A percentile compares a stretch with the other conserved stretches of the same genome.
Conservation (phyloP, 1,140 invertebrate species). For the Calosoma granatense region DNA sequence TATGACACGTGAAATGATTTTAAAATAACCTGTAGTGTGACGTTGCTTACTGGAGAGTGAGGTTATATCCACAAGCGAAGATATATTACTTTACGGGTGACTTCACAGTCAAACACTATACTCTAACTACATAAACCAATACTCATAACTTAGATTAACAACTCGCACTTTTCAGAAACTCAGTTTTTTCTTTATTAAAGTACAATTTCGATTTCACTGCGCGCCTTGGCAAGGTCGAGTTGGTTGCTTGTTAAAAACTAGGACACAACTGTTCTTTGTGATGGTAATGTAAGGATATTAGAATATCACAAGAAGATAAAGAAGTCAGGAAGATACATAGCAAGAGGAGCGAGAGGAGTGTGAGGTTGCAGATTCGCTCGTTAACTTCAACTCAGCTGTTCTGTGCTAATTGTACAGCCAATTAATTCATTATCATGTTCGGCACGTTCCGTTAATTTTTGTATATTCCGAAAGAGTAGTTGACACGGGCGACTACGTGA, state of each 20-base stretch:
- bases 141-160: too few relatives aligned
- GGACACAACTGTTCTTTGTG: neutral
- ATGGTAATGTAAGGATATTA: neutral
- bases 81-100: neutral
- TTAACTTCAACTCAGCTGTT: neutral
- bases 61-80: neutral
- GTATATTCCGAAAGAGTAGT: neutral
- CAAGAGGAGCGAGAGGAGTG: neutral
- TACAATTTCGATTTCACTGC: too few relatives aligned
- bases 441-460: slow-evolving; percentile 1
- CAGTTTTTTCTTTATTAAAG: too few relatives aligned
- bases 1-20: neutral
- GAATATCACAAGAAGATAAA: neutral
- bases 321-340: neutral
- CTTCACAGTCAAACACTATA: neutral
- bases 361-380: neutral
- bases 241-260: too few relatives aligned
- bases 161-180: too few relatives aligned
- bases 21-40: too few relatives aligned
- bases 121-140: too few relatives aligned
- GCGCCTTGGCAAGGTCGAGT: too few relatives aligned
- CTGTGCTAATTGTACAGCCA: neutral
- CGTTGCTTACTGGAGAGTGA: neutral
- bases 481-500: neutral
- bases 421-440: slow-evolving; percentile 5